These are phyloP conservation scores for Oxygymnocypris stewartii DNA, from an alignment of 2,113 vertebrate species.

Conservation along the genomic window DNA sequence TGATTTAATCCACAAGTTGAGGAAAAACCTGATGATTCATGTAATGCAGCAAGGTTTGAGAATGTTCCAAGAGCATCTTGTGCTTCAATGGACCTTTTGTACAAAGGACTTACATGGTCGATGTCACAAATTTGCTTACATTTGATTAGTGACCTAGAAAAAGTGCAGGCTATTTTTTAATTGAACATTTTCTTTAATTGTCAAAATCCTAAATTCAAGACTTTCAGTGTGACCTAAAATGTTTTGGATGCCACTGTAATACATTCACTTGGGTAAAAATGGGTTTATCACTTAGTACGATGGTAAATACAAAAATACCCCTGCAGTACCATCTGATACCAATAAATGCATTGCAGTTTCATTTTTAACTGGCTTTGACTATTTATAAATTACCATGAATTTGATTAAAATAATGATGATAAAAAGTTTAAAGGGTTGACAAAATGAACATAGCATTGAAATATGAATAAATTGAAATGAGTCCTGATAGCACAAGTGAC, in stretches of 20 bases:
- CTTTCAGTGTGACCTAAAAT: not conserved
- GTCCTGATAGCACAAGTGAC: not conserved
- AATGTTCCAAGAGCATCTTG: constrained; percentile 13
- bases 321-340: not conserved
- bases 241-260: not conserved
- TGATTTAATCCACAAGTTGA: not conserved
- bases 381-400: not conserved
- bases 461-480: not conserved
- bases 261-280: not conserved
- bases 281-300: not conserved
- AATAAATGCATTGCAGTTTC: not conserved
- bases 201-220: not conserved
- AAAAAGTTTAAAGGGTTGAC: not conserved
- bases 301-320: not conserved
- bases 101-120: constrained; percentile 1
- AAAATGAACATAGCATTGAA: not conserved
- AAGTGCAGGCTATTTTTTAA: not conserved
- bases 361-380: not conserved
- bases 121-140: constrained; percentile 5
- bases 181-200: not conserved
- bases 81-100: constrained; percentile 8
- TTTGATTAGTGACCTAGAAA: constrained; percentile 18
- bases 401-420: not conserved
- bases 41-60: not conserved
- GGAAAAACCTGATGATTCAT: not conserved